Base-by-base conservation (phyloP, 2,113 vertebrate genomes). In the Aptenodytes forsteri region DNA sequence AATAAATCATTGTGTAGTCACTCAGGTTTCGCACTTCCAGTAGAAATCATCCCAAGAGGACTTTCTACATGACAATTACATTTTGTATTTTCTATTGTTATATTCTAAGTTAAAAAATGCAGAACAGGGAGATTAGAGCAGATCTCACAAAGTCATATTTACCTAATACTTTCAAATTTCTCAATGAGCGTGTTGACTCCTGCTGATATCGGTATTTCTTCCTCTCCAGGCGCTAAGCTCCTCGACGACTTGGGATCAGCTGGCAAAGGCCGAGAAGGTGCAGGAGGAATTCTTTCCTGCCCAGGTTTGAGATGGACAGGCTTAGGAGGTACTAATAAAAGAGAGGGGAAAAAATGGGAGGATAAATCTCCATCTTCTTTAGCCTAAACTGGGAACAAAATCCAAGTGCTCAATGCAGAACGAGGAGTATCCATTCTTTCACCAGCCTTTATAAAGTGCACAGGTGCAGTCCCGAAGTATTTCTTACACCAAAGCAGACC, bases 251-350 rank as follows among this genome's bases (percentile, higher is more conserved):
- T 98, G 52, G 98, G 98, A 82, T 98, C 98, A 89, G 98, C 98
- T 34, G 97, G 98, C 80, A 99, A 94, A 78, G 98, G 98, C 64
- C 98, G 98, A 46, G 97, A 98, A 6, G 98, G 99, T 4, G 98
- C 98, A 47, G 98, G 98, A n/a, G 98, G 98, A 93, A 99, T 99
- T 97, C 97, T 99, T 95, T 98, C 98, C 96, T 98, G 98, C 56
- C 98, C 98, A 90, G 98, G 96, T 96, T 98, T 98, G 94, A 99
- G 98, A 97, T 99, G 98, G 59, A 98, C 96, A 79, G 98, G 98
- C 97, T 99, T 99, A 99, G 98, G 99, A 98, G 98, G 98, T 98
- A 98, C 99, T 99, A 96, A 76, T 87, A 77, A 98, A 85, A 94
- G 64, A 94, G 71, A 93, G 88, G 30, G 69, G 52, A 47, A 50